Percentiles rank a stretch among this genome's conserved stretches.
Evolutionary conservation across 2,797 vertebrate species (phyloP).

Genomic region (Acipenser oxyrinchus): DNA sequence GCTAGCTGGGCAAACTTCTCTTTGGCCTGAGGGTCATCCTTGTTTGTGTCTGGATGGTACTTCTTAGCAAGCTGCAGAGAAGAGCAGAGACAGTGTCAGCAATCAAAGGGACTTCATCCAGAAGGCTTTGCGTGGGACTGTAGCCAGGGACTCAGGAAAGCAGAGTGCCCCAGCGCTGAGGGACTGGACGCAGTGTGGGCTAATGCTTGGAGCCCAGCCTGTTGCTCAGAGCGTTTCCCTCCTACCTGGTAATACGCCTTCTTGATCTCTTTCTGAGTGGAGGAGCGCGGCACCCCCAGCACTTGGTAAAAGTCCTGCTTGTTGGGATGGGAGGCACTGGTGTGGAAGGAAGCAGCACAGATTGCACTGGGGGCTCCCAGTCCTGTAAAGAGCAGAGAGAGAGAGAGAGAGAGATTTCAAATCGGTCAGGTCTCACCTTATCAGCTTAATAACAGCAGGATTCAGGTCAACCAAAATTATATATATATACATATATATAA

Average conservation of each 20-base stretch:
- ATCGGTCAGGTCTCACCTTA: slow-evolving; percentile 5
- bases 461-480: too few species aligned
- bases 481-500: too few species aligned
- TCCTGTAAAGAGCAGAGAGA: slow-evolving; percentile 37
- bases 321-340: slow-evolving; percentile 43
- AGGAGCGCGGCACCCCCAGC: slow-evolving; percentile 74
- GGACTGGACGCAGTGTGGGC: too few species aligned
- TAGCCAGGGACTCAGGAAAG: too few species aligned
- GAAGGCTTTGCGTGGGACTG: too few species aligned
- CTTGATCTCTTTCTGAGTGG: slow-evolving; percentile 93
- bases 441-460: slow-evolving; percentile 4
- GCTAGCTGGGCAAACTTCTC: slow-evolving; percentile 95
- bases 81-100: slow-evolving; percentile 6
- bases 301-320: slow-evolving; percentile 90
- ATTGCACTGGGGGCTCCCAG: slow-evolving; percentile 38
- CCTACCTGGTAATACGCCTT: slow-evolving; percentile 93
- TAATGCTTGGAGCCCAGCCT: too few species aligned
- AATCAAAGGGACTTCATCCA: too few species aligned
- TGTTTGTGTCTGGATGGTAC: slow-evolving; percentile 95
- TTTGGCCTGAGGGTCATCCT: slow-evolving; percentile 93
- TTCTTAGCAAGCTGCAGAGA: slow-evolving; percentile 85
- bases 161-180: too few species aligned
- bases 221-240: too few species aligned
- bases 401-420: not conserved
- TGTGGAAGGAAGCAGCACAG: slow-evolving; percentile 62